Evolutionary conservation across 2,113 vertebrate species (phyloP), one percentile per base, ranked within the genome.

Genomic region (Otus sunia): DNA sequence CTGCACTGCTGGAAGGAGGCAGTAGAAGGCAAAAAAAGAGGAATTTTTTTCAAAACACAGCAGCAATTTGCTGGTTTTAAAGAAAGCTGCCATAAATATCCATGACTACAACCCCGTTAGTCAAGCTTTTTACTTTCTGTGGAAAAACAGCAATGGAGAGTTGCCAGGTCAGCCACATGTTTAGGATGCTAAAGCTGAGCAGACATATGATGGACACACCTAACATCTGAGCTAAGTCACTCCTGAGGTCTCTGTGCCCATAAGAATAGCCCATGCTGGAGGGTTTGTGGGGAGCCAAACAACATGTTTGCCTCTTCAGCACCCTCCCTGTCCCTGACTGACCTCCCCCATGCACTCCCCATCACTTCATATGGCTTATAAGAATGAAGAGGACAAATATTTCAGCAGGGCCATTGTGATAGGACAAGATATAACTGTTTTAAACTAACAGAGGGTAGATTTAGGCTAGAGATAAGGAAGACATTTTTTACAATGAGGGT

Each of bases 71-170:
- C 19, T 69, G 6, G 7, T 74, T 81, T 73, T 49, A 62, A 89
- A n/a, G 22, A 36, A 78, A 71, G 11, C 19, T 77, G 55, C 37
- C 6, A 4, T 12, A 62, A 87, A 69, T 74, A 62, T 6, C 50
- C 0, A 0, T 49, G 2, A 26, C 8, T 77, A 16, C 21, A 27
- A 12, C 34, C 26, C 16, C 72, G 8, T 3, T 3, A 58, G 41
- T 26, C 56, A 71, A 69, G 10, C 19, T 68, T 79, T 76, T 59
- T 16, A 6, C 4, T 73, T 88, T 52, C 26, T 15, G 2, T 30
- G 52, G 22, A 18, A 14, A 49, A 67, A 16, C 2, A n/a, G 30
- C 12, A 23, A 39, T 2, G 21, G 41, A 59, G n/a, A 45, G 11
- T 1, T 52, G n/a, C 20, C 36, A 64, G 45, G 30, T 63, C 26